A percentile compares a stretch with the other conserved stretches of the same genome.
Conservation (phyloP, 2,113 vertebrate genomes). For the Rousettus leschenaultii region DNA sequence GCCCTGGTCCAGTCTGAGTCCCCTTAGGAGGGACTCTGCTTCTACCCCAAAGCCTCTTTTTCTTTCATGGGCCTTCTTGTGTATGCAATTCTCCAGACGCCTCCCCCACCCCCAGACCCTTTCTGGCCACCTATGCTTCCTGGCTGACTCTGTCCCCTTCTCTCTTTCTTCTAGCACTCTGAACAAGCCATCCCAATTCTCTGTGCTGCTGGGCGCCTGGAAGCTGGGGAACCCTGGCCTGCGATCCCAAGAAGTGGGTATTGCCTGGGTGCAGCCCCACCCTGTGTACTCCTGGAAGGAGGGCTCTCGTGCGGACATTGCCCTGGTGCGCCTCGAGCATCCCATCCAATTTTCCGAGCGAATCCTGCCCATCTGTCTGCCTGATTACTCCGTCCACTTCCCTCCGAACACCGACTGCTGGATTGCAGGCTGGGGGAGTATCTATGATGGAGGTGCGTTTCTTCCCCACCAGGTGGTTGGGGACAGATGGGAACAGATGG, state of each 20-base stretch:
- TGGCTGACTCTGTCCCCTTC: not conserved
- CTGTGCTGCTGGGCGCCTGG: constrained; percentile 73
- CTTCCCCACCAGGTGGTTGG: not conserved
- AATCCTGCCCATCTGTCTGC: constrained; percentile 75
- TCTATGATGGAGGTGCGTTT: constrained; percentile 53
- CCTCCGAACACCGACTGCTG: constrained; percentile 51
- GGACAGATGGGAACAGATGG: not conserved
- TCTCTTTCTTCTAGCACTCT: constrained; percentile 14
- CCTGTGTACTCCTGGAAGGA: constrained; percentile 62
- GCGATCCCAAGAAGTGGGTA: constrained; percentile 46
- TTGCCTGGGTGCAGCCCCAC: constrained; percentile 65
- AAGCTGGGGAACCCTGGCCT: constrained; percentile 60
- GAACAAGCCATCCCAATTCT: constrained; percentile 28
- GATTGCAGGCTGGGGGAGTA: constrained; percentile 74
- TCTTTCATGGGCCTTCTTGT: not conserved
- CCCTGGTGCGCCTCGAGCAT: constrained; percentile 64
- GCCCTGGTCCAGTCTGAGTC: not conserved
- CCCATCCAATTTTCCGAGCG: constrained; percentile 58
- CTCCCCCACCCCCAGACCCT: not conserved
- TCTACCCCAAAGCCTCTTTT: not conserved
- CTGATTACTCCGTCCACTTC: not conserved
- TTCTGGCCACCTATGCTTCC: not conserved
- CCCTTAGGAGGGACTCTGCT: not conserved
- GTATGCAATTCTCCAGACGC: not conserved
- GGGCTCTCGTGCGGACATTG: constrained; percentile 66